phyloP scores from a whole-genome alignment of 2,797 vertebrate species.

The Trachurus trachurus region DNA sequence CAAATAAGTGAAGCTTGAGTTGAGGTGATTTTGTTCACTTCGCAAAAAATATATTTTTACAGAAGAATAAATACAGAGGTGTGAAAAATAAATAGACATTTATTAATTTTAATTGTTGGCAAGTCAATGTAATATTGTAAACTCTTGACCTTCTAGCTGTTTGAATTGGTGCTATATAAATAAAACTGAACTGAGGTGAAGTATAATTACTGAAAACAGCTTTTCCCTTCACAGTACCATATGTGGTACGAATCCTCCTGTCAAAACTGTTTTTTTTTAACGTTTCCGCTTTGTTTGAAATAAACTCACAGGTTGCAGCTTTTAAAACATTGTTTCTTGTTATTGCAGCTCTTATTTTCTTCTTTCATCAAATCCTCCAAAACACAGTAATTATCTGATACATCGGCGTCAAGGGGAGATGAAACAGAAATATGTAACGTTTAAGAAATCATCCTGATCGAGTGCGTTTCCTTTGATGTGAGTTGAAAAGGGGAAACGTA shows the following conservation, averaged over 20 bases:
- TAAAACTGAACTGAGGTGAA: not conserved
- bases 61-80: too few species aligned
- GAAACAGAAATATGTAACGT: slow-evolving; percentile 71
- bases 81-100: not conserved
- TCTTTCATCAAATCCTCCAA: slow-evolving; percentile 65
- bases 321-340: slow-evolving; percentile 41
- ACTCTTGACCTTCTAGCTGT: too few species aligned
- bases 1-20: not conserved
- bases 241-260: slow-evolving; percentile 1
- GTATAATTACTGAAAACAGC: not conserved
- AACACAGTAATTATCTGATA: slow-evolving; percentile 62
- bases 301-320: slow-evolving; percentile 25
- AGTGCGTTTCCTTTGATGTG: slow-evolving; percentile 64
- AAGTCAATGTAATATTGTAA: too few species aligned
- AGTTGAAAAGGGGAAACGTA: slow-evolving; percentile 48
- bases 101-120: too few species aligned
- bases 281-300: not conserved
- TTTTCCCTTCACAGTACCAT: not conserved
- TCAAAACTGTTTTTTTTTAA: not conserved
- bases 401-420: slow-evolving; percentile 49
- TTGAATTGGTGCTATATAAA: not conserved
- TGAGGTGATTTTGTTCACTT: not conserved
- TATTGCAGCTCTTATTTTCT: slow-evolving; percentile 59
- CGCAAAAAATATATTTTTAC: not conserved
- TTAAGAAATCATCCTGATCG: slow-evolving; percentile 64